Base-by-base conservation (phyloP, 2,888 invertebrate genomes). In the Trileptium ribeirensis region DNA sequence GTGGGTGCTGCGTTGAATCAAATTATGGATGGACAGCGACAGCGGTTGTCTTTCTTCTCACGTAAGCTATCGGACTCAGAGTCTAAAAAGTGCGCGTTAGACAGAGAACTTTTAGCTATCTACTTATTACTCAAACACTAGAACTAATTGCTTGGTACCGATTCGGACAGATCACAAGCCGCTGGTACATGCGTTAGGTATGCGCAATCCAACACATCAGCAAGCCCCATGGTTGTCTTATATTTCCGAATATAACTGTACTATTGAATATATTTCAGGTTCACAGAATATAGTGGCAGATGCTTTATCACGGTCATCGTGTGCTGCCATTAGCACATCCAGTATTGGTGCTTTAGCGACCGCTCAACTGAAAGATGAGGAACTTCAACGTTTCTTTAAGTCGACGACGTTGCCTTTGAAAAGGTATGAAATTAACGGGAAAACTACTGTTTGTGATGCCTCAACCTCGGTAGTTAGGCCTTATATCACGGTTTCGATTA, bases 71-170 rank as follows among this genome's bases (percentile, higher is more conserved):
- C n/a, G n/a, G 70, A 70, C 29, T 70, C 31, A n/a, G 70, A 70
- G 31, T 15, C 15, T 36, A 70, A 70, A 29, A 70, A 70, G 31
- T 70, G 33, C 8, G 29, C 70, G 8, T 70, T 70, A 33, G 70
- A 70, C 36, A 70, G 70, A 70, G 70, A 70, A 70, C 70, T 70
- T 70, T 70, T 70, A 29, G 70, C 70, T 33, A 70, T 70, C 31
- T 70, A 70, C 36, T n/a, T 70, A 70, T 8, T 36, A 15, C 31
- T 70, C 29, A 70, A 70, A 70, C 70, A 70, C 31, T 70, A 33
- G 29, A 33, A 31, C 8, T 70, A 36, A 36, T n/a, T 70, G 8
- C 70, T 70, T 8, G 70, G 70, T n/a, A 3, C 36, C n/a, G n/a
- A n/a, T n/a, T n/a, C n/a, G n/a, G n/a, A n/a, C n/a, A n/a, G n/a